phyloP scores from a whole-genome alignment of 1,140 invertebrate genomes.

The Tyrophagus putrescentiae region DNA sequence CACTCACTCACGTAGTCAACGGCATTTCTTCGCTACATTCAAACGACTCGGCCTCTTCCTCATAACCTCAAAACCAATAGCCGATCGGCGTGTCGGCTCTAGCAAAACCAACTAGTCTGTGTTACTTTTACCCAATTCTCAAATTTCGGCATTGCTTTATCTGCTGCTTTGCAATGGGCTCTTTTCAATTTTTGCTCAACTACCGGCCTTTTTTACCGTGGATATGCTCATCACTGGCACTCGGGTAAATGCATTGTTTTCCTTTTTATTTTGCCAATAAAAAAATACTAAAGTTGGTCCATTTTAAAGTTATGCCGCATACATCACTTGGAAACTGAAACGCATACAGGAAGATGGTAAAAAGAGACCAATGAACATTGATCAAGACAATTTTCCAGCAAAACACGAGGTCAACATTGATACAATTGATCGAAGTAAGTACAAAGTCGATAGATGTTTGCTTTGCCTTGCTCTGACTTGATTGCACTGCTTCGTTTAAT shows the following conservation, averaged over 20 bases:
- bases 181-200: background rate
- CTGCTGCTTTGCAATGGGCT: background rate
- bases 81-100: too few relatives aligned
- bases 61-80: too few relatives aligned
- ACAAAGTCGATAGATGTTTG: background rate
- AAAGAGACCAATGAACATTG: background rate
- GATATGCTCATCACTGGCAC: constrained; percentile 11
- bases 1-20: too few relatives aligned
- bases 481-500: background rate
- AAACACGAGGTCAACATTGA: constrained; percentile 2
- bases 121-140: too few relatives aligned
- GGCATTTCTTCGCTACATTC: too few relatives aligned
- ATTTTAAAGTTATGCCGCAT: constrained; percentile 12
- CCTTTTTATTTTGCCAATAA: too few relatives aligned
- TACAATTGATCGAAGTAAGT: constrained; percentile 15
- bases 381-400: background rate
- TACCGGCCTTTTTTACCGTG: background rate
- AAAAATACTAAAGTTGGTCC: too few relatives aligned
- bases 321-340: constrained; percentile 5
- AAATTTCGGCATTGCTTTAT: background rate
- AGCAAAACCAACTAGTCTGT: too few relatives aligned
- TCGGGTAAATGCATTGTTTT: too few relatives aligned
- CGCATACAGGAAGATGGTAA: background rate
- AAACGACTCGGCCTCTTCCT: too few relatives aligned
- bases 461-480: background rate